Base-by-base conservation (phyloP, 2,113 vertebrate species). In the Callionymus lyra region DNA sequence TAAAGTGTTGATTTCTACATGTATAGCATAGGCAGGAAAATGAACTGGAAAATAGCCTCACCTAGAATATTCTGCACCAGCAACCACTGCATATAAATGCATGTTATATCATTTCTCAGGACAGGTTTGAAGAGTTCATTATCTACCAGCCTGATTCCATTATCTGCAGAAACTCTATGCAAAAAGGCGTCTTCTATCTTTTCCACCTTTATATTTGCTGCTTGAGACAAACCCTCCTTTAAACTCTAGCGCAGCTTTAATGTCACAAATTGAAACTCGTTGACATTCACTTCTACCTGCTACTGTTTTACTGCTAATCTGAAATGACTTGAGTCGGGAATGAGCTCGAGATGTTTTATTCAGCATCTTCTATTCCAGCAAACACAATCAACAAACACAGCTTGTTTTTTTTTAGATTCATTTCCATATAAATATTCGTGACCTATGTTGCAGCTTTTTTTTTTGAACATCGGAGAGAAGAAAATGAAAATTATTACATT, bases 391-490 rank as follows among this genome's bases (percentile, higher is more conserved):
- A 40, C 59, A 66, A 47, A 45, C 12, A 16, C 18, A 3, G 41
- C 49, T 74, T 64, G 68, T 74, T 65, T 65, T 72, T 72, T 72
- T 71, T 49, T 48, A 31, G 63, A 50, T 64, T 68, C 41, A 77
- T 80, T 73, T 77, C 68, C 74, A 77, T 80, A 70, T 70, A 70
- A 66, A 80, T 70, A 35, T 62, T 51, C 61, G 65, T 58, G n/a
- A n/a, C n/a, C n/a, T n/a, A n/a, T n/a, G n/a, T n/a, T n/a, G n/a
- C n/a, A n/a, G n/a, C n/a, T 70, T 63, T 55, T 53, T 47, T 56
- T 65, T 68, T 58, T 52, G 44, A 47, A 31, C 27, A 38, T 49
- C 50, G 6, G 31, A 53, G 55, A 58, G 21, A 43, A 44, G 52
- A 51, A 67, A 69, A 76, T 52, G 65, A 47, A 68, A 64, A 53